phyloP scores from a whole-genome alignment of 2,888 invertebrate genomes.

The Scaptomyza reducta region DNA sequence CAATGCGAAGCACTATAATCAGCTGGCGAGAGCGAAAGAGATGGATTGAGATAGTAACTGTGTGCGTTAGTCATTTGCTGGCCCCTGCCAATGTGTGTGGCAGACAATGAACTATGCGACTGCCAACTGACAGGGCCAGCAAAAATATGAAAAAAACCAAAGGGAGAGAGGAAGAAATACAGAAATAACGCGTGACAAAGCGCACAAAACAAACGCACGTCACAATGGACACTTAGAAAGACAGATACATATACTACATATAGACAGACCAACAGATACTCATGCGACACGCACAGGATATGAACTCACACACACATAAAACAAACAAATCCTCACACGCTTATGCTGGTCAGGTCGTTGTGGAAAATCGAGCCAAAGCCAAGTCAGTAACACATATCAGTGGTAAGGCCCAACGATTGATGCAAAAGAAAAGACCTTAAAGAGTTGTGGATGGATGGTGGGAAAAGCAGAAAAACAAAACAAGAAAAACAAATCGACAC shows the following conservation, averaged over 20 bases:
- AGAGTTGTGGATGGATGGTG: slow-evolving; percentile 25
- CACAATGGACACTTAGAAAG: slow-evolving; percentile 72
- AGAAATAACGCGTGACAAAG: slow-evolving; percentile 73
- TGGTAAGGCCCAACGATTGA: slow-evolving; percentile 61
- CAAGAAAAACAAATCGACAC: slow-evolving; percentile 20
- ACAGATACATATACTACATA: slow-evolving; percentile 57
- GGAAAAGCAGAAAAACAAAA: background rate
- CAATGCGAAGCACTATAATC: slow-evolving; percentile 53
- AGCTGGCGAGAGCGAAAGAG: slow-evolving; percentile 18
- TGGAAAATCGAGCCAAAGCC: slow-evolving; percentile 25
- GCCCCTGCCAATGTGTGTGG: slow-evolving; percentile 42
- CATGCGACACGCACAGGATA: slow-evolving; percentile 68
- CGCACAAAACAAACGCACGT: slow-evolving; percentile 63
- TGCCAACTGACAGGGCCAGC: slow-evolving; percentile 20
- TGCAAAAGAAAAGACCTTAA: slow-evolving; percentile 44
- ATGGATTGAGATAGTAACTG: slow-evolving; percentile 1
- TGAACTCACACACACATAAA: slow-evolving; percentile 45
- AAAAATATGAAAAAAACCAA: slow-evolving; percentile 55
- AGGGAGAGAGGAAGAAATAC: slow-evolving; percentile 36
- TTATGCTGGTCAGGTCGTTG: slow-evolving; percentile 56
- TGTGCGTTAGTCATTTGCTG: slow-evolving; percentile 49
- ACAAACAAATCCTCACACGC: slow-evolving; percentile 61
- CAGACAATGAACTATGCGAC: slow-evolving; percentile 66
- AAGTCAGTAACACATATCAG: slow-evolving; percentile 43
- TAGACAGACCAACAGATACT: slow-evolving; percentile 48